Percentiles rank a stretch among this genome's conserved stretches.
Conservation (phyloP, 2,113 vertebrate species). For the Argyrosomus japonicus region DNA sequence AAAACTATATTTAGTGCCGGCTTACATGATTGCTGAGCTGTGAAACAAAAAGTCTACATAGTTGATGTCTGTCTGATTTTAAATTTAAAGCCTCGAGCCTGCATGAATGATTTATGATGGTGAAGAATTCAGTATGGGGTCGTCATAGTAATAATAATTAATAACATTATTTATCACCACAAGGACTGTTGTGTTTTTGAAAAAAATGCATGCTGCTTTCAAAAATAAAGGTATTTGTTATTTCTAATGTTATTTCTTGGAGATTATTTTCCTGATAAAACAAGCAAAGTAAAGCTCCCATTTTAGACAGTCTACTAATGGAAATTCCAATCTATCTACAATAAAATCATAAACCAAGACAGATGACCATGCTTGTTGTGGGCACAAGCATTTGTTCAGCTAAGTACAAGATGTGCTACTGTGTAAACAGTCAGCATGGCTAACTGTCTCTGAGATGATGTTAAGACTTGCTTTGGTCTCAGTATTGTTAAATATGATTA, state of each 20-base stretch:
- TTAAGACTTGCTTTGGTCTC: neutral
- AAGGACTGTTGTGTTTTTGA: neutral
- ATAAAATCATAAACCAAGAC: neutral
- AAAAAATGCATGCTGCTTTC: neutral
- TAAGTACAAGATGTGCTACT: neutral
- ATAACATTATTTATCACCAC: neutral
- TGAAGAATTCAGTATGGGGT: neutral
- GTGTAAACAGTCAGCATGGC: neutral
- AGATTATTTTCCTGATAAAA: neutral
- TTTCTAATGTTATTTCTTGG: neutral
- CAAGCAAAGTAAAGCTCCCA: neutral
- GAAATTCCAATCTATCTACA: neutral
- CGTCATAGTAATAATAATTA: neutral
- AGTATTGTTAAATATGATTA: neutral
- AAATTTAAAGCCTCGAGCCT: neutral
- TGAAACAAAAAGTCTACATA: neutral
- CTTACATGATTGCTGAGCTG: neutral
- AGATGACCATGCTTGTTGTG: neutral
- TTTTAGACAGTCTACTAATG: neutral
- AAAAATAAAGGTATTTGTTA: neutral
- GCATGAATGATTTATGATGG: neutral
- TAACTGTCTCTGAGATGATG: neutral
- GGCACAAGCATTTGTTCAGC: conserved; percentile 8
- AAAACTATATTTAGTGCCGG: neutral
- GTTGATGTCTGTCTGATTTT: neutral